Conservation (phyloP, 2,113 vertebrate genomes). For the Ardeotis arabs region DNA sequence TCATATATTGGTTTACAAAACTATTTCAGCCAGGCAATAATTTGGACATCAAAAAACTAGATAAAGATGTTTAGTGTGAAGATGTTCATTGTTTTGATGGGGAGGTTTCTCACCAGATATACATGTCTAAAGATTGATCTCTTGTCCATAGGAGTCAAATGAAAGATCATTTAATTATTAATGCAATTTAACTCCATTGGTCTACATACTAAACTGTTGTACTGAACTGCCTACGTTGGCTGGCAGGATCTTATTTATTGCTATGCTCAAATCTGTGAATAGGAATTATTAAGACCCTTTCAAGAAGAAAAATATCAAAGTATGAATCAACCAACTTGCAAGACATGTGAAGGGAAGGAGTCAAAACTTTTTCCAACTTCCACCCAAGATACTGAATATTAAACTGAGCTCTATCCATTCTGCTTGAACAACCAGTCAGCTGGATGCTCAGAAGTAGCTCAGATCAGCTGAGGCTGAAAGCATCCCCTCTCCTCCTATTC, state of each 20-base stretch:
- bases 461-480: not conserved
- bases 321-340: not conserved
- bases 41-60: constrained; percentile 5
- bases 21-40: not conserved
- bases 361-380: not conserved
- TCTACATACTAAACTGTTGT: not conserved
- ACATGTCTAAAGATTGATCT: not conserved
- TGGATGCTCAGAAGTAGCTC: not conserved
- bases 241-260: not conserved
- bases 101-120: not conserved
- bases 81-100: not conserved
- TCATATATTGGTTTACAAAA: not conserved
- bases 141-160: not conserved
- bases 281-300: not conserved
- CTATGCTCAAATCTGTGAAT: not conserved
- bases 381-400: not conserved
- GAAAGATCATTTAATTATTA: not conserved
- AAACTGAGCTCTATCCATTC: not conserved
- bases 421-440: not conserved
- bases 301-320: not conserved
- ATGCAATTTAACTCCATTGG: not conserved
- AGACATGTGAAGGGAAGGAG: not conserved
- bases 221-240: not conserved
- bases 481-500: not conserved
- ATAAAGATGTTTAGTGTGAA: not conserved